These are phyloP conservation scores for Caenorhabditis sp. DNA, from an alignment of 2,888 invertebrate species.

Conservation along the genomic window DNA sequence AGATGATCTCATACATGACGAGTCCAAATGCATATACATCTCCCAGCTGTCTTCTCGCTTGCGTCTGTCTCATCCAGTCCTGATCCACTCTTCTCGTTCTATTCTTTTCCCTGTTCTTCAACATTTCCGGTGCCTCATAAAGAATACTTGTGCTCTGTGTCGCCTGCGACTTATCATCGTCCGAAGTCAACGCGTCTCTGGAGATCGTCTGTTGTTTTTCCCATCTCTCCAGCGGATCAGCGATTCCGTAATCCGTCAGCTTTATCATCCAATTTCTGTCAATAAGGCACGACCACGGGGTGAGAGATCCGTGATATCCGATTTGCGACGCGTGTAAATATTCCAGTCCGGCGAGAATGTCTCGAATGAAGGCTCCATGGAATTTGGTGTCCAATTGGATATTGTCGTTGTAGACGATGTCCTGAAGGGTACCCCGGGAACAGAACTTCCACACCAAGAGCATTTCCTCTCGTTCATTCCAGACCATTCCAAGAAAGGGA, in stretches of 20 bases:
- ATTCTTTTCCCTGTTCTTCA: slow-evolving; percentile 81
- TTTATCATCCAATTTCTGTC: slow-evolving; percentile 78
- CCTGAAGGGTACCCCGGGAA: slow-evolving; percentile 74
- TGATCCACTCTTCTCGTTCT: slow-evolving; percentile 74
- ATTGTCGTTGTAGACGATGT: slow-evolving; percentile 75
- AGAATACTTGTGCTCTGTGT: slow-evolving; percentile 79
- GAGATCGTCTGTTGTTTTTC: slow-evolving; percentile 78
- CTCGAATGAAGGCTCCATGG: slow-evolving; percentile 76
- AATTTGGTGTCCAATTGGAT: slow-evolving; percentile 73
- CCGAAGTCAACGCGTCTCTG: slow-evolving; percentile 69
- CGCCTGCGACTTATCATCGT: slow-evolving; percentile 80
- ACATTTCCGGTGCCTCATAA: slow-evolving; percentile 81
- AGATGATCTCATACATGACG: slow-evolving; percentile 80
- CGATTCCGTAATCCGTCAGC: slow-evolving; percentile 77
- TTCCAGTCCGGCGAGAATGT: slow-evolving; percentile 75
- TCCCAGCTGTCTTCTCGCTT: slow-evolving; percentile 73
- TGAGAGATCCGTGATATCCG: slow-evolving; percentile 75
- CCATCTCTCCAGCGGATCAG: slow-evolving; percentile 82
- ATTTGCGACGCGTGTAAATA: slow-evolving; percentile 75
- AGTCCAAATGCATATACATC: slow-evolving; percentile 83
- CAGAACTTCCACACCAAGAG: slow-evolving; percentile 82
- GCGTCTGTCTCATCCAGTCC: slow-evolving; percentile 71
- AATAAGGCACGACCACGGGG: slow-evolving; percentile 76
- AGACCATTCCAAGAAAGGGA: slow-evolving; percentile 91
- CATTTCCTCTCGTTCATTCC: slow-evolving; percentile 82